These are phyloP conservation scores for Sinocyclocheilus grahami DNA, from an alignment of 2,113 vertebrate species.

Conservation along the genomic window DNA sequence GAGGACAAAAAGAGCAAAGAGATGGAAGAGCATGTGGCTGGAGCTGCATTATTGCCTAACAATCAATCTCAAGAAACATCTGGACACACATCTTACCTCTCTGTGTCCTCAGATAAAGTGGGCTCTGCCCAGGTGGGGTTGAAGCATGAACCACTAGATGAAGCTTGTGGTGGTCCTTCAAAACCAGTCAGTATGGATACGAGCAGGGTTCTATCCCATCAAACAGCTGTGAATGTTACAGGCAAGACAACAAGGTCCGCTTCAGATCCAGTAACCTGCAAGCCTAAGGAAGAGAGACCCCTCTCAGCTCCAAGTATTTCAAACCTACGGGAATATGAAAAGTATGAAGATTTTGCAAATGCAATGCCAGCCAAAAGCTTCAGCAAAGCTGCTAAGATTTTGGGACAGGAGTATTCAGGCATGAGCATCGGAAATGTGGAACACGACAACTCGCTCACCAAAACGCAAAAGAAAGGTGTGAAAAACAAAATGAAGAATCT, in stretches of 20 bases:
- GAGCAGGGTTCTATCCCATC: background rate
- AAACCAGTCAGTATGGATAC: background rate
- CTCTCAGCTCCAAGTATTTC: slow-evolving; percentile 8
- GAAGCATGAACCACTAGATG: background rate
- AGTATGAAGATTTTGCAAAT: background rate
- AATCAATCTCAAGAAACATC: background rate
- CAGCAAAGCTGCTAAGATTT: background rate
- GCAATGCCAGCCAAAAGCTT: no score
- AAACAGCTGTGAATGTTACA: background rate
- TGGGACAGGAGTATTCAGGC: background rate
- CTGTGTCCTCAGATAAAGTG: background rate
- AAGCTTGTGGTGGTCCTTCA: background rate
- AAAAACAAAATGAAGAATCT: slow-evolving; percentile 24
- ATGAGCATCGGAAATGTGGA: background rate
- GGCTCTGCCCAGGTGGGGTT: background rate
- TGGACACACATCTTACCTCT: background rate
- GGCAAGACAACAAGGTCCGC: slow-evolving; percentile 9
- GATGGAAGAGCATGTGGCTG: background rate
- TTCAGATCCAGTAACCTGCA: slow-evolving; percentile 19
- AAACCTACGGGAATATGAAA: slow-evolving; percentile 12
- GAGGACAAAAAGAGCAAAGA: background rate
- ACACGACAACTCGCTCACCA: background rate
- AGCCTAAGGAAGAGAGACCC: background rate
- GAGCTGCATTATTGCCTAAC: background rate
- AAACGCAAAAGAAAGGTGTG: slow-evolving; percentile 12